Percentiles rank a stretch among this genome's conserved stretches.
Conservation (phyloP, 2,113 vertebrate genomes). For the Syngnathus typhle region DNA sequence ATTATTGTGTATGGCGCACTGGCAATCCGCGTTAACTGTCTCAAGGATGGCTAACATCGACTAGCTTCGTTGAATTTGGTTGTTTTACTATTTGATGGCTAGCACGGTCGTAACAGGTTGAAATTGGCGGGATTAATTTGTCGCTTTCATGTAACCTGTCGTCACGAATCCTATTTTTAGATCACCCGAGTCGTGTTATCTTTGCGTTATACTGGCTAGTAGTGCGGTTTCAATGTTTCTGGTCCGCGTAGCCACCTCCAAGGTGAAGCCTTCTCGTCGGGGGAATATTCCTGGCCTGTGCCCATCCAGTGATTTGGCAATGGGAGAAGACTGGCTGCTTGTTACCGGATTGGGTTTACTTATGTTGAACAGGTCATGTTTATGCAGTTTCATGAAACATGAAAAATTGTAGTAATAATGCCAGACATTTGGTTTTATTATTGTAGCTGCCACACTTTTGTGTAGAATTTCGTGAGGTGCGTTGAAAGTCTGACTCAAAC, state of each 20-base stretch:
- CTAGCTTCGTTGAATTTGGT: background rate
- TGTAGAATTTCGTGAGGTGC: no score
- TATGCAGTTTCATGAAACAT: no score
- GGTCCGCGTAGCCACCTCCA: background rate
- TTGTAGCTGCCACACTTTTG: no score
- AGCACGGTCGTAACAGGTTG: background rate
- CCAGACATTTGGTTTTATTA: no score
- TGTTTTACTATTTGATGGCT: background rate
- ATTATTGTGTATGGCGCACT: background rate
- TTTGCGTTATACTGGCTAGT: background rate
- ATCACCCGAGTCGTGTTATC: background rate
- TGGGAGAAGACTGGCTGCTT: background rate
- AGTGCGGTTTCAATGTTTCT: no score
- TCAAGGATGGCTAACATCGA: conserved; percentile 25
- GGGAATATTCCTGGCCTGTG: no score
- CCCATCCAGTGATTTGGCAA: background rate
- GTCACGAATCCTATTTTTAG: background rate
- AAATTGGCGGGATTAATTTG: background rate
- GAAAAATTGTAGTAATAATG: no score
- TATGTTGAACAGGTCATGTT: no score
- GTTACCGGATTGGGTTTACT: no score
- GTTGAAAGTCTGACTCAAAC: no score
- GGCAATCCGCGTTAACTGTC: conserved; percentile 8
- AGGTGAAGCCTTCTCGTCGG: background rate
- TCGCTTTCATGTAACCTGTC: background rate